Evolutionary conservation across 2,797 vertebrate genomes (phyloP).

Genomic region (Nyctalus aviator): DNA sequence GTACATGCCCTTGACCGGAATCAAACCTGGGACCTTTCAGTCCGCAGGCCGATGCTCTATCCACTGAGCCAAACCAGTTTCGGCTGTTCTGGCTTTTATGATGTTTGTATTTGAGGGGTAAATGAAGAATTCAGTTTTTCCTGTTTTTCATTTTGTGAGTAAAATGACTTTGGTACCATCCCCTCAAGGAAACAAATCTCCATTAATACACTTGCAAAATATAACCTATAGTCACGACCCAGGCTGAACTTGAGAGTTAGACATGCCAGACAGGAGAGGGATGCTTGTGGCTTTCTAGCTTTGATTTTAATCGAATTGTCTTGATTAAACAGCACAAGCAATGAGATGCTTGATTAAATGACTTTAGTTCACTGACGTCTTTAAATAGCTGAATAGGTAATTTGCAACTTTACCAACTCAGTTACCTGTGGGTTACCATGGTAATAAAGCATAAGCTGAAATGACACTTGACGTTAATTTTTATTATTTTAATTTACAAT

Average conservation of each 20-base stretch:
- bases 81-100: background rate
- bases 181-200: conserved; percentile 61
- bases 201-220: conserved; percentile 66
- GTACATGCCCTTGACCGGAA: too few relatives aligned
- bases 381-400: conserved; percentile 84
- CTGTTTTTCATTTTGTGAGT: conserved; percentile 31
- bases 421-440: conserved; percentile 84
- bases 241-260: conserved; percentile 41
- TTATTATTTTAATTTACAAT: conserved; percentile 85
- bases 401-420: conserved; percentile 82
- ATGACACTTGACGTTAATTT: conserved; percentile 84
- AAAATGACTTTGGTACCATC: conserved; percentile 50
- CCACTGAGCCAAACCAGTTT: too few relatives aligned
- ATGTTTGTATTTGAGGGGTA: background rate
- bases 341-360: conserved; percentile 84
- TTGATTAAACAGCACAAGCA: conserved; percentile 78
- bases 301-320: conserved; percentile 71
- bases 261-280: conserved; percentile 49
- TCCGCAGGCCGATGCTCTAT: too few relatives aligned
- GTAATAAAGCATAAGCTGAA: conserved; percentile 80
- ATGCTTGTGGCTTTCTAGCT: conserved; percentile 70
- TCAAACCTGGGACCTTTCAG: too few relatives aligned
- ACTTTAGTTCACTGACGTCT: conserved; percentile 80
- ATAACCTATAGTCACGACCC: background rate
- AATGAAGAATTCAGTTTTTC: conserved; percentile 12